Conservation (phyloP, 2,113 vertebrate species). For the Cygnus atratus region DNA sequence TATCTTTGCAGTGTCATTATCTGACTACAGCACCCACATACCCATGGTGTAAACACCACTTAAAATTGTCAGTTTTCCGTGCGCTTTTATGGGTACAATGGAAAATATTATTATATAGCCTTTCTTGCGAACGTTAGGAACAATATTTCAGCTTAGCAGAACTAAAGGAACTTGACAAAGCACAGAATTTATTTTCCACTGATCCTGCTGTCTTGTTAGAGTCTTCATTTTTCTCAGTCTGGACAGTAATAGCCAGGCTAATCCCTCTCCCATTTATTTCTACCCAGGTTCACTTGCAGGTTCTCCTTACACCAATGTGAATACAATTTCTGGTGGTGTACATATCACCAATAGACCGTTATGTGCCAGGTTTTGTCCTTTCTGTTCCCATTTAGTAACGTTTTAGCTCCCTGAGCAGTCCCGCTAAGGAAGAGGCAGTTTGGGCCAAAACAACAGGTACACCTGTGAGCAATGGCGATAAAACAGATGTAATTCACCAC, state of each 20-base stretch:
- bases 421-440: not conserved
- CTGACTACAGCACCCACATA: not conserved
- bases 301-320: fast-evolving
- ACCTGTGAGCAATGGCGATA: fast-evolving
- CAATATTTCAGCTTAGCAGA: not conserved
- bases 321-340: not conserved
- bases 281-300: not conserved
- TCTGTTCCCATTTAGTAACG: not conserved
- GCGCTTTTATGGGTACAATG: not conserved
- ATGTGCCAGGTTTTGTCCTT: not conserved
- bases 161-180: not conserved
- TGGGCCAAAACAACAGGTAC: not conserved
- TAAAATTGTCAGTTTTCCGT: not conserved
- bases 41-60: not conserved
- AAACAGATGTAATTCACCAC: fast-evolving
- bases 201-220: not conserved
- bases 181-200: not conserved
- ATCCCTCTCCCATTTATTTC: not conserved
- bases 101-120: not conserved
- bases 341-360: fast-evolving
- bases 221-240: not conserved
- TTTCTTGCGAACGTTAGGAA: not conserved
- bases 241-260: not conserved
- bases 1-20: not conserved
- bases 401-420: not conserved